phyloP scores from a whole-genome alignment of 2,888 invertebrate species.

The Palloptera scutellata region DNA sequence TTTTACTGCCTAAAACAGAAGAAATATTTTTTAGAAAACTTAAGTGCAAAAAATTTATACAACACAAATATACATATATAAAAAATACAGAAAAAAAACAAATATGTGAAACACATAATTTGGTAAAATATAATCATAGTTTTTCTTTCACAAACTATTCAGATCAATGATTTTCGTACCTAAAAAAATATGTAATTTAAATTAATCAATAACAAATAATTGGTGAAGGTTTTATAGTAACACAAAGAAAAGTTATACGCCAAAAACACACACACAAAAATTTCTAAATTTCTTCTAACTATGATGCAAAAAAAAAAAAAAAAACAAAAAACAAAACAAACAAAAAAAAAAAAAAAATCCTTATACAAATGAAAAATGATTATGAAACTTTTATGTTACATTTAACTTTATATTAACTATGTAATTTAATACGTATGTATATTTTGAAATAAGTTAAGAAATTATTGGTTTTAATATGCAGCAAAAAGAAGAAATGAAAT shows the following conservation, averaged over 20 bases:
- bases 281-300: constrained; percentile 16
- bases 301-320: constrained; percentile 25
- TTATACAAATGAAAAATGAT: neutral
- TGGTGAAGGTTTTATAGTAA: constrained; percentile 34
- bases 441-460: constrained; percentile 18
- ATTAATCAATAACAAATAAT: constrained; percentile 10
- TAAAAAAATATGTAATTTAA: constrained; percentile 32
- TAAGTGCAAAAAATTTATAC: constrained; percentile 41
- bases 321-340: constrained; percentile 13
- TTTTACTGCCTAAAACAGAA: constrained; percentile 56
- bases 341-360: constrained; percentile 25
- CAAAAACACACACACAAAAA: constrained; percentile 27
- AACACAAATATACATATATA: constrained; percentile 35
- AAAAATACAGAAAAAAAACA: constrained; percentile 18
- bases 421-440: neutral
- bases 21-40: constrained; percentile 43
- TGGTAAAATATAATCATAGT: constrained; percentile 10
- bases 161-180: constrained; percentile 34
- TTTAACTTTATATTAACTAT: constrained; percentile 4
- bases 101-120: constrained; percentile 19
- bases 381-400: too few species aligned
- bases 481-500: neutral
- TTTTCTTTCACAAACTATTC: constrained; percentile 30
- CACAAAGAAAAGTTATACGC: constrained; percentile 43
- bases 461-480: constrained; percentile 18